Evolutionary conservation across 2,797 vertebrate species (phyloP).

Genomic region (Catostomus latipinnis): DNA sequence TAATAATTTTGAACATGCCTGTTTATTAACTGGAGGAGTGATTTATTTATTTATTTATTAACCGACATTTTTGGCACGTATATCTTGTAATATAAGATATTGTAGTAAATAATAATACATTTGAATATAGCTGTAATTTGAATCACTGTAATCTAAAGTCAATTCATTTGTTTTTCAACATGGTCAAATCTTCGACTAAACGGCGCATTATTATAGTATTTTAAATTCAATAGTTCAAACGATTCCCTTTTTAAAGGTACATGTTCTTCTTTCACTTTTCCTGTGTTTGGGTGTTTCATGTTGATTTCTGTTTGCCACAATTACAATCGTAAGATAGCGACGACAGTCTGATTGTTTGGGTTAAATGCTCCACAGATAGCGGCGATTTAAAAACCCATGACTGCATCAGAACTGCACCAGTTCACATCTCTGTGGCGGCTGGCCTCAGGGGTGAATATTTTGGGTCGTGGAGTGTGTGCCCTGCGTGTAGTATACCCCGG

Average conservation of each 20-base stretch:
- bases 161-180: background rate
- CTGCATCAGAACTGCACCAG: background rate
- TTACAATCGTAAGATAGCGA: too few species aligned
- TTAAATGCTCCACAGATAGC: too few species aligned
- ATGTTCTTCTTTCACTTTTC: background rate
- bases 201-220: background rate
- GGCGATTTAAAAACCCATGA: background rate
- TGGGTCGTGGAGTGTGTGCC: constrained; percentile 26
- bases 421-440: background rate
- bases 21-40: background rate
- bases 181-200: background rate
- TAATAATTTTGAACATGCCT: background rate
- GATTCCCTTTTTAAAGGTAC: background rate
- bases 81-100: background rate
- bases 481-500: constrained; percentile 38
- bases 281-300: background rate
- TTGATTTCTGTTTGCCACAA: too few species aligned
- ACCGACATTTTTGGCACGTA: background rate
- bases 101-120: too few species aligned
- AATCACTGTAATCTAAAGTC: background rate
- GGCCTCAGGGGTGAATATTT: constrained; percentile 11
- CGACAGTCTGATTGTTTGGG: background rate
- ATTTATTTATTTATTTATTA: background rate
- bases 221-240: background rate
- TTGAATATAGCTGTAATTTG: too few species aligned